Conservation (phyloP, 2,888 invertebrate genomes). For the Eulithis prunata region DNA sequence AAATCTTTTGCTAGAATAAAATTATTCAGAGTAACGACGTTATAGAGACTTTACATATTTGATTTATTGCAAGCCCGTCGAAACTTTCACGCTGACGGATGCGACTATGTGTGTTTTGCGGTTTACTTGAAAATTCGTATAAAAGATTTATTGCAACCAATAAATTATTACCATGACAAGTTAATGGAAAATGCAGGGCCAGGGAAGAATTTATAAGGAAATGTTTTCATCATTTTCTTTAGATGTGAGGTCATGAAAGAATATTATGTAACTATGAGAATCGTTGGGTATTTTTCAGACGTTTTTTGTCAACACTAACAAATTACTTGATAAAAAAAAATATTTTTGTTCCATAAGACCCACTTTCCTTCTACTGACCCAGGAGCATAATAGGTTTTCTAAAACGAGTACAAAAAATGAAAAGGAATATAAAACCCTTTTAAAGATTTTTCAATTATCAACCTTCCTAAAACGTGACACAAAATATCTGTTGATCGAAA, state of each 20-base stretch:
- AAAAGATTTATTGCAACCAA: conserved; percentile 26
- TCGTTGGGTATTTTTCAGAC: no score
- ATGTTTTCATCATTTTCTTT: background rate
- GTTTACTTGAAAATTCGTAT: conserved; percentile 21
- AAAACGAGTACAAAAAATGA: no score
- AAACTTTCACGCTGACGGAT: conserved; percentile 23
- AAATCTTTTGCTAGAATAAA: no score
- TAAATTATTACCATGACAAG: conserved; percentile 24
- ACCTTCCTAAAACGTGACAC: background rate
- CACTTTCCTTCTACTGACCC: no score
- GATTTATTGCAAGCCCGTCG: conserved; percentile 15
- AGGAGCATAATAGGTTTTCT: no score
- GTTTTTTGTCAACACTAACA: no score
- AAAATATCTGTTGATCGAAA: no score
- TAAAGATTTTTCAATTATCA: background rate
- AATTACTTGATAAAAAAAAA: no score
- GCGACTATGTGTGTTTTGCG: conserved; percentile 12
- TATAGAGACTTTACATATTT: conserved; percentile 16
- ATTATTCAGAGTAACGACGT: conserved; percentile 2
- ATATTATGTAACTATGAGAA: no score
- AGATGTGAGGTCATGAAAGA: no score
- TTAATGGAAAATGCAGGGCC: conserved; percentile 19
- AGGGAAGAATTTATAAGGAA: background rate
- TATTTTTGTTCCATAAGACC: no score
- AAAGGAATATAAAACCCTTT: no score